Conservation (phyloP, 2,113 vertebrate genomes). For the Entomyzon cyanotis region DNA sequence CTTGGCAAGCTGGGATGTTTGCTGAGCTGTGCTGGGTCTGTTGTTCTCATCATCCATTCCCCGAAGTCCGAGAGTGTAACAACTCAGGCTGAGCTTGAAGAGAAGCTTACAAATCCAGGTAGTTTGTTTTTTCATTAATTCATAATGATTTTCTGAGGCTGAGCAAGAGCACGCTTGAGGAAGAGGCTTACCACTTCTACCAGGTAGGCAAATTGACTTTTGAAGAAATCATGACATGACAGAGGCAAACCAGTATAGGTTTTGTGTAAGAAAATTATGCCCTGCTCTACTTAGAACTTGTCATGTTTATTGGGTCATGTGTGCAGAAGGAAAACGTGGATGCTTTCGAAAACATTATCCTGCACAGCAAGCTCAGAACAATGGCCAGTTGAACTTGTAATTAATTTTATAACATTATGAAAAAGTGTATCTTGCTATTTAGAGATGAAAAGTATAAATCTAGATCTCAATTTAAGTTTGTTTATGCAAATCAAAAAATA, state of each 20-base stretch:
- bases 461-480: neutral
- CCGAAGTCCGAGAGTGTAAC: slow-evolving; percentile 87
- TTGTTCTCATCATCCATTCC: slow-evolving; percentile 92
- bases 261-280: neutral
- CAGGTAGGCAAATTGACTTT: neutral
- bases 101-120: slow-evolving; percentile 92
- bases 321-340: neutral
- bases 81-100: slow-evolving; percentile 86
- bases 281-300: neutral
- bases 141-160: neutral
- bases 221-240: neutral
- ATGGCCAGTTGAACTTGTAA: neutral
- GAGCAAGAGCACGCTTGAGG: fast-evolving
- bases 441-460: neutral
- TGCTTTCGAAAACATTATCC: neutral
- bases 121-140: slow-evolving; percentile 17
- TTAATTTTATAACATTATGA: neutral
- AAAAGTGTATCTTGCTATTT: neutral
- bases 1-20: slow-evolving; percentile 93
- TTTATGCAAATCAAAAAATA: neutral
- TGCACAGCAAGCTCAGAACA: neutral
- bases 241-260: neutral
- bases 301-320: neutral
- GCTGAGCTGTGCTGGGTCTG: slow-evolving; percentile 90
- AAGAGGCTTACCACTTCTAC: neutral